Base-by-base conservation (phyloP, 2,113 vertebrate genomes). In the Ptilonorhynchus violaceus region DNA sequence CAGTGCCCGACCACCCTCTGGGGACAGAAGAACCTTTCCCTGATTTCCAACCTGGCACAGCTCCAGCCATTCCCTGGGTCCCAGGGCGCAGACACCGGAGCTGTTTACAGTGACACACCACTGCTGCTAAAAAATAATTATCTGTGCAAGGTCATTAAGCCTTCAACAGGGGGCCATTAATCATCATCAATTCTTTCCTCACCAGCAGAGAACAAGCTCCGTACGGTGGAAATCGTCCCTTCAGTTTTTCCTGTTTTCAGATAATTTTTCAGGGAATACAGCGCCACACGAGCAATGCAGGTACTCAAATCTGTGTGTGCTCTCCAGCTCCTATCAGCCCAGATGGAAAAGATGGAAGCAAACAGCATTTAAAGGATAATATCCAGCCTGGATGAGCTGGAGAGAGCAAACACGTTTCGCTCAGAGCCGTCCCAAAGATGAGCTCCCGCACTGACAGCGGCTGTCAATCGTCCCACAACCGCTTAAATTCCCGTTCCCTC, bases 121-220 rank as follows among this genome's bases (percentile, higher is more conserved):
- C 28, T 22, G 59, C 47, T 21, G 2, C 66, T 79, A 13, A 39
- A 79, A 73, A 69, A 62, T 11, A 67, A 39, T 86, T 76, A 92
- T 27, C 44, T 15, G 15, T n/a, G 62, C 58, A 72, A 92, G 27
- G 81, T 79, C 83, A 49, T 85, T 92, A 90, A 33, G 41, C n/a
- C 25, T 76, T 49, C 42, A 35, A 21, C 1, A 82, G 69, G 50
- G 4, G 28, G 52, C 17, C 28, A 21, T 79, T 96, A 80, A 69
- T 85, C 46, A 74, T 44, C 55, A 68, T 75, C 91, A 91, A 87
- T 58, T 63, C 41, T 13, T 83, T 92, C 47, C n/a, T 88, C 55
- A 52, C 28, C 50, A 39, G 24, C 67, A 88, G 15, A 5, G 33
- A 83, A 49, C 31, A 90, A 75, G 20, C 58, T 30, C n/a, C 60